phyloP scores from a whole-genome alignment of 2,113 vertebrate species.

The Neogale vison region DNA sequence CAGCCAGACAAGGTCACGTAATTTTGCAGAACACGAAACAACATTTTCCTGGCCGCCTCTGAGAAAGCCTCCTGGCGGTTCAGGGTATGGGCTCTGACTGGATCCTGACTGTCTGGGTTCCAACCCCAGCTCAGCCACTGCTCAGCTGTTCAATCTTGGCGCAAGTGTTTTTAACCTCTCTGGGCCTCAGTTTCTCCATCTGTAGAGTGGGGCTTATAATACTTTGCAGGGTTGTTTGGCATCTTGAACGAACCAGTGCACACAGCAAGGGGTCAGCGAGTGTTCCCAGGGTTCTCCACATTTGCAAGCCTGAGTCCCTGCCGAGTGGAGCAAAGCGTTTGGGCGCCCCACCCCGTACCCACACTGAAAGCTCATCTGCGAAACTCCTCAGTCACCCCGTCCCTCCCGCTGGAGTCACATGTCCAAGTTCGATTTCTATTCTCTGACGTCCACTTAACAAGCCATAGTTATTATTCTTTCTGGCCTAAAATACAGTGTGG shows the following conservation, averaged over 20 bases:
- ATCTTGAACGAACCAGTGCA: no score
- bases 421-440: background rate
- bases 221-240: background rate
- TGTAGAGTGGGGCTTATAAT: background rate
- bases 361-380: background rate
- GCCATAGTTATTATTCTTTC: background rate
- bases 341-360: background rate
- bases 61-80: background rate
- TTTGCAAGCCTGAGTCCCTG: background rate
- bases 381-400: background rate
- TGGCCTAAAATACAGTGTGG: background rate
- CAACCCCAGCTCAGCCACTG: background rate
- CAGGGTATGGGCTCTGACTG: background rate
- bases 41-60: background rate
- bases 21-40: background rate
- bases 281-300: rapidly evolving
- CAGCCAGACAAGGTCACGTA: background rate
- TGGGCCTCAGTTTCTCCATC: background rate
- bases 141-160: background rate
- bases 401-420: background rate
- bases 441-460: background rate
- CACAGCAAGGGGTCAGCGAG: background rate
- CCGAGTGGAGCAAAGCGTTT: background rate
- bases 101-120: background rate
- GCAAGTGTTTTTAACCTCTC: background rate